Conservation (phyloP, 2,113 vertebrate genomes). For the Riparia riparia region DNA sequence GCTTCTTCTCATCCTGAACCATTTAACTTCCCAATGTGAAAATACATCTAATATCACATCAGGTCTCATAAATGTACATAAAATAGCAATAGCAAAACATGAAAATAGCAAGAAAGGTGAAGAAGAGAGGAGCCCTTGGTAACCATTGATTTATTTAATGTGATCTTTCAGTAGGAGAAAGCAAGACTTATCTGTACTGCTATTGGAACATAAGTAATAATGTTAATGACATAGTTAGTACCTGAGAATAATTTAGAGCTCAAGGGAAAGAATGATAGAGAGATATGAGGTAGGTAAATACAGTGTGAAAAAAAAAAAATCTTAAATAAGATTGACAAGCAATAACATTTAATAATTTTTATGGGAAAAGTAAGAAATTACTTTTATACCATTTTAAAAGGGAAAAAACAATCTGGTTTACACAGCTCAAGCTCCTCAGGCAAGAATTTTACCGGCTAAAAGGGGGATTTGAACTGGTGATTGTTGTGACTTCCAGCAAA, state of each 20-base stretch:
- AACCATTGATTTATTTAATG: background rate
- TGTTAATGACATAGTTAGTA: background rate
- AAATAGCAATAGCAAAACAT: too few relatives aligned
- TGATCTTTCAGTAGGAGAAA: background rate
- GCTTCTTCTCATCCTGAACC: background rate
- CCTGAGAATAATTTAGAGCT: background rate
- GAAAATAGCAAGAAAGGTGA: background rate
- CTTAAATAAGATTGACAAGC: background rate
- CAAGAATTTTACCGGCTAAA: background rate
- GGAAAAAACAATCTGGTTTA: background rate
- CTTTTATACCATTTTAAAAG: constrained; percentile 1
- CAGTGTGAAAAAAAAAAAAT: background rate
- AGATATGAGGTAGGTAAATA: background rate
- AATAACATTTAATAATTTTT: constrained; percentile 19
- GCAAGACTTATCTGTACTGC: background rate
- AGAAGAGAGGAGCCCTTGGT: background rate
- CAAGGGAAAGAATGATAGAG: background rate
- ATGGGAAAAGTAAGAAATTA: constrained; percentile 3
- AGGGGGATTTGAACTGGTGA: background rate
- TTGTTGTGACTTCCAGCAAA: constrained; percentile 32
- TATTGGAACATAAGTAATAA: background rate
- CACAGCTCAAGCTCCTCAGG: background rate
- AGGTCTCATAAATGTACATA: background rate
- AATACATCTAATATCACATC: background rate
- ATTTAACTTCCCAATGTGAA: background rate